Percentiles rank a stretch among this genome's conserved stretches.
Conservation (phyloP, 1,140 invertebrate genomes). For the Coptotermes formosanus region DNA sequence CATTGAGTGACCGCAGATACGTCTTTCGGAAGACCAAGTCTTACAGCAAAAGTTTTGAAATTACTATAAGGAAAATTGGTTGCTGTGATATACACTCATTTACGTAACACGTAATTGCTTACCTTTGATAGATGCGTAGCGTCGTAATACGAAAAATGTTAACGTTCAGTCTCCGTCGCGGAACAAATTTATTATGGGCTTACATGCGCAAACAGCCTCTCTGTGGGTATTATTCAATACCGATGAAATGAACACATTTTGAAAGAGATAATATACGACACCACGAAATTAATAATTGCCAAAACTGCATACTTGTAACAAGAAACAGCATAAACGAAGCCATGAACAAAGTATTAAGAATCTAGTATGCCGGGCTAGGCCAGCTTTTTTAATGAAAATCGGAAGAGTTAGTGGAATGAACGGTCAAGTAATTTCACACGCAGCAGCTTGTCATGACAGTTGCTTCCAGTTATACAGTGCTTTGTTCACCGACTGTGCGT, state of each 20-base stretch:
- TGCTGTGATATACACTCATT: too few relatives aligned
- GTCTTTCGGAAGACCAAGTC: too few relatives aligned
- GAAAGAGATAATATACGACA: neutral
- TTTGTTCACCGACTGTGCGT: too few relatives aligned
- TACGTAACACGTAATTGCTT: neutral
- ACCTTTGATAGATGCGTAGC: neutral
- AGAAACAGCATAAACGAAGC: neutral
- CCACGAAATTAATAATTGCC: neutral
- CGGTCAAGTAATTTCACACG: too few relatives aligned
- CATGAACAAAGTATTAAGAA: neutral
- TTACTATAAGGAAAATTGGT: too few relatives aligned
- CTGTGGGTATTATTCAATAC: neutral
- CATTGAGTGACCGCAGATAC: too few relatives aligned
- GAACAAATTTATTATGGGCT: neutral
- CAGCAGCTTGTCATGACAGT: too few relatives aligned
- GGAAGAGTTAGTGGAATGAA: too few relatives aligned
- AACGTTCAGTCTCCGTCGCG: neutral
- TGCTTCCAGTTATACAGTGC: too few relatives aligned
- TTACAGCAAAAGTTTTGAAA: too few relatives aligned
- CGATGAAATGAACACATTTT: neutral
- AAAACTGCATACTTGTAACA: neutral
- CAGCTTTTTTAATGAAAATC: too few relatives aligned
- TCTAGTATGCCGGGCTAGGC: conserved; percentile 1
- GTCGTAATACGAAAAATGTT: neutral
- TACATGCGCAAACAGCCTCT: neutral